Evolutionary conservation across 2,797 vertebrate species (phyloP).

Genomic region (Megalops cyprinoides): DNA sequence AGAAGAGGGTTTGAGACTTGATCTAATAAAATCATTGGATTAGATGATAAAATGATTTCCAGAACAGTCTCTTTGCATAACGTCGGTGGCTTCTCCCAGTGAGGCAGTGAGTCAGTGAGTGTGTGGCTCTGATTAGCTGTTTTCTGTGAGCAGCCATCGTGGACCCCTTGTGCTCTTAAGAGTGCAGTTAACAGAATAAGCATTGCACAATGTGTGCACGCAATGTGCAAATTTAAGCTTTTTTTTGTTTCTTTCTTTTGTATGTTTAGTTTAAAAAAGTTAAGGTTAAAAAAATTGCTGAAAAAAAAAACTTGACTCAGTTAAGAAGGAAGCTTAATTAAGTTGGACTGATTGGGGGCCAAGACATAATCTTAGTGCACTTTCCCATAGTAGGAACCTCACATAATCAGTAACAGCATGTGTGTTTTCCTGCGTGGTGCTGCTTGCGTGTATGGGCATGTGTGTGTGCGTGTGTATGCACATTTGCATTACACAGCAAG

Average conservation of each 20-base stretch:
- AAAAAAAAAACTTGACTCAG: no score
- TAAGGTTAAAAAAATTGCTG: no score
- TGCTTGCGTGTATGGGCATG: not conserved
- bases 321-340: not conserved
- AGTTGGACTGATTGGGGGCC: not conserved
- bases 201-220: no score
- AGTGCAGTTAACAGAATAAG: not conserved
- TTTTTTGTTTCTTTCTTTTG: no score
- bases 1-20: no score
- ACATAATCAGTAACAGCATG: not conserved
- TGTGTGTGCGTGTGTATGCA: not conserved
- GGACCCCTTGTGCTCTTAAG: not conserved
- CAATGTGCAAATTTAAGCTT: no score
- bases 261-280: no score
- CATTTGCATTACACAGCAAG: slow-evolving; percentile 52
- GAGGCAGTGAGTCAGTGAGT: not conserved
- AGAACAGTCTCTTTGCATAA: not conserved
- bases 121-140: not conserved
- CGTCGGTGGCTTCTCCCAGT: not conserved
- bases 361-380: not conserved
- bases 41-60: no score
- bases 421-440: not conserved
- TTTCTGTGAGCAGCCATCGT: slow-evolving; percentile 13
- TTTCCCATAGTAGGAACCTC: not conserved
- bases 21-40: no score